Evolutionary conservation across 1,140 invertebrate genomes (phyloP), one percentile per base, ranked within the genome.

Genomic region (Bathynomus jamesi): DNA sequence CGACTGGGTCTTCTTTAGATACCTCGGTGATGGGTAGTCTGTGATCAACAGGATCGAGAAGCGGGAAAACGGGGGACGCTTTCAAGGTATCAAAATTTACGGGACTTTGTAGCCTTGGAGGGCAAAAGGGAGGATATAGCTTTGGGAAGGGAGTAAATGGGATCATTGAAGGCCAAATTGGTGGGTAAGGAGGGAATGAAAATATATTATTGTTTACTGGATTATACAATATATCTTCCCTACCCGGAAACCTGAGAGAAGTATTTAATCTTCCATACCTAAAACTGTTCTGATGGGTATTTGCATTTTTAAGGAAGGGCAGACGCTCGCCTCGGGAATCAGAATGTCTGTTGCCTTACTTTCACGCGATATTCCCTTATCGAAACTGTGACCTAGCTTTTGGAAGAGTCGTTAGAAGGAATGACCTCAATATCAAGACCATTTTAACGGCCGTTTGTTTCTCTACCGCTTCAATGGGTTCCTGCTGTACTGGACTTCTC

Each of bases 161-260:
- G 21, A 76, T 64, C 66, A 76, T 71, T 21, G 75, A 76, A 21
- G 75, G 72, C 75, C 75, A 76, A 21, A 76, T 61, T 8, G 75
- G 71, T 28, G 75, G 75, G 17, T 73, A 73, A 7, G 69, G 70
- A 17, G 75, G 71, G 31, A 73, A 71, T 17, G 72, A 66, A 46
- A 73, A 73, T 28, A 76, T 71, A 30, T 73, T 73, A 62, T 76
- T 76, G 60, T 76, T 76, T 29, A 76, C 62, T 46, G 75, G 73
- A 21, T 40, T 66, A 63, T 76, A 76, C 7, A 69, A 53, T 11
- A 76, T 72, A 70, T 76, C 75, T 17, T 70, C 65, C 4, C 61
- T 70, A 3, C 2, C 1, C 13, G 40, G 40, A 53, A 53, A 53
- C 40, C 40, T 53, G 21, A 53, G 40, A 21, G 40, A 53, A 5